Conservation (phyloP, 2,797 vertebrate species). For the Coreius guichenoti region DNA sequence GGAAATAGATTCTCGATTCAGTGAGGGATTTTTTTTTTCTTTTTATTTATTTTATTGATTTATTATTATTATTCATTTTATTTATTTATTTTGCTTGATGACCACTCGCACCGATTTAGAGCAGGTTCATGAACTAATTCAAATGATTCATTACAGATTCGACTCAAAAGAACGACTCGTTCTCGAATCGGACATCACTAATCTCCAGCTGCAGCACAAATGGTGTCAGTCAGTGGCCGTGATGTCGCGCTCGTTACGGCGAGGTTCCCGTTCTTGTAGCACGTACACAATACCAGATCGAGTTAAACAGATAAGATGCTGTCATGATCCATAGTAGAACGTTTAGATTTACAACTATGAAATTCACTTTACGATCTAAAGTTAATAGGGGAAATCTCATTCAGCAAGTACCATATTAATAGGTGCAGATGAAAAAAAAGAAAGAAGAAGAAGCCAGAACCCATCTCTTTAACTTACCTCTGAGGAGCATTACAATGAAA, state of each 20-base stretch:
- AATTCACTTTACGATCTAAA: background rate
- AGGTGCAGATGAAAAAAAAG: constrained; percentile 1
- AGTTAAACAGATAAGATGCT: background rate
- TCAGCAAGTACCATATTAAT: too few species aligned
- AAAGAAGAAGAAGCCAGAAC: background rate
- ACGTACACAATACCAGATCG: background rate
- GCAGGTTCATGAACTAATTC: background rate
- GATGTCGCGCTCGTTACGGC: background rate
- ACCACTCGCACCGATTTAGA: background rate
- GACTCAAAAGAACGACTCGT: background rate
- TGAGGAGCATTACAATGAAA: constrained; percentile 71
- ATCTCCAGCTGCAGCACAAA: background rate
- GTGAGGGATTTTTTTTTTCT: too few species aligned
- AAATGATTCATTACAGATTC: background rate
- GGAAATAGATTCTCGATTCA: background rate
- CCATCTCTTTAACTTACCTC: constrained; percentile 73
- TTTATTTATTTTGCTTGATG: background rate
- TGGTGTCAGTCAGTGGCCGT: background rate
- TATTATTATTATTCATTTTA: too few species aligned
- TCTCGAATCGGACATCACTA: background rate
- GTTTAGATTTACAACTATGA: background rate
- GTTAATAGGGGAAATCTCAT: background rate
- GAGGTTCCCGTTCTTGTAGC: background rate
- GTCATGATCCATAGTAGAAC: background rate
- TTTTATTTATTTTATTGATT: too few species aligned